phyloP scores from a whole-genome alignment of 1,140 invertebrate species.

The Drosophila watanabei region DNA sequence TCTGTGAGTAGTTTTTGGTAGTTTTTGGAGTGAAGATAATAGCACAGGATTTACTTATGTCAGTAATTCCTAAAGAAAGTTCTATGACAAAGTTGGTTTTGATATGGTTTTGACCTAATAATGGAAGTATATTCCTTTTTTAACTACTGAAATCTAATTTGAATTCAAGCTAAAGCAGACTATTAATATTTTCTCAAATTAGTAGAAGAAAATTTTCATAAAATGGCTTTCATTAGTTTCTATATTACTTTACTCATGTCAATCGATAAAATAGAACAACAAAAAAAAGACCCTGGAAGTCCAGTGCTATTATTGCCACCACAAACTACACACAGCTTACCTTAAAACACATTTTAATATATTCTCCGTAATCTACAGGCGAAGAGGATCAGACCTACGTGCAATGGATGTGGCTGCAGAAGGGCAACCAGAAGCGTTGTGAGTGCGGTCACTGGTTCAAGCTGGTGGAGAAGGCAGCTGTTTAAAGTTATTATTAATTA shows the following conservation, averaged over 20 bases:
- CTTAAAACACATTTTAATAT: background rate
- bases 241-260: background rate
- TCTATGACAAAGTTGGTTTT: background rate
- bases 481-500: constrained; percentile 87
- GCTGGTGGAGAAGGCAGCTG: constrained; percentile 90
- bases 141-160: background rate
- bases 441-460: constrained; percentile 99
- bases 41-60: background rate
- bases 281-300: no score
- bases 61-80: no score
- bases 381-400: constrained; percentile 95
- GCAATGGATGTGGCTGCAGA: constrained; percentile 97
- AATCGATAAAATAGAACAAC: no score
- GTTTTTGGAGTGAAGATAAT: background rate
- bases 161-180: background rate
- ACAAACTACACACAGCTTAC: no score
- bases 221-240: background rate
- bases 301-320: constrained; percentile 1
- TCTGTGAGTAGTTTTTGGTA: constrained; percentile 89
- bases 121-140: background rate
- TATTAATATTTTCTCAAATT: background rate
- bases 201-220: background rate
- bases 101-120: background rate
- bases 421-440: constrained; percentile 95
- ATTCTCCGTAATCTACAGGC: constrained; percentile 77